A percentile compares a stretch with the other conserved stretches of the same genome.
Conservation (phyloP, 2,113 vertebrate genomes). For the Actenoides lindsayi region DNA sequence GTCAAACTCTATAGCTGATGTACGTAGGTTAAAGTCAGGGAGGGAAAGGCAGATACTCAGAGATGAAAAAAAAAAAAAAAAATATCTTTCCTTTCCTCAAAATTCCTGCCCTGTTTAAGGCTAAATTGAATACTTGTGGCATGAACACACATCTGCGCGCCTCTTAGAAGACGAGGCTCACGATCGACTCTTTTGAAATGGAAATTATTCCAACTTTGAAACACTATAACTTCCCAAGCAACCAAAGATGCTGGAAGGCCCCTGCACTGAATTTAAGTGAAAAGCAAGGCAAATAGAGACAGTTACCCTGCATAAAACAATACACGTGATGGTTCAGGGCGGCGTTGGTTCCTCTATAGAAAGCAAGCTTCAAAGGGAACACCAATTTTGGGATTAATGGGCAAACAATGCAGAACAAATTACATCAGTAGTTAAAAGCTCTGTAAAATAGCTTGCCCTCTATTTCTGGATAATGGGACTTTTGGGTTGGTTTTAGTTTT, state of each 20-base stretch:
- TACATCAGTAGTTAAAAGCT: conserved; percentile 67
- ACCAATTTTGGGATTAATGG: conserved; percentile 62
- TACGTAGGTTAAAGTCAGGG: not conserved
- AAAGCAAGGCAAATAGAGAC: conserved; percentile 34
- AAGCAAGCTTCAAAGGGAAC: conserved; percentile 70
- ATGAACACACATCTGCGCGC: not conserved
- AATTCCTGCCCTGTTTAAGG: not conserved
- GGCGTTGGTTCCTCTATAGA: conserved; percentile 56
- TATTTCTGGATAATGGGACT: not conserved
- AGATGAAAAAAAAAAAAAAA: not conserved
- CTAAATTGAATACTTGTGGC: conserved; percentile 6
- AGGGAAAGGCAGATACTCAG: not conserved
- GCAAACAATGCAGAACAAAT: conserved; percentile 74
- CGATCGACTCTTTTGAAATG: not conserved
- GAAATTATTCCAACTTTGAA: conserved; percentile 27
- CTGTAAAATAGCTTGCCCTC: conserved; percentile 61
- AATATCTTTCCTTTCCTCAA: not conserved
- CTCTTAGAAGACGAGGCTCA: not conserved
- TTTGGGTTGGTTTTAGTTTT: not conserved
- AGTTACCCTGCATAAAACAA: conserved; percentile 27
- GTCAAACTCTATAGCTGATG: not conserved
- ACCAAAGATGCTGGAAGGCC: not conserved
- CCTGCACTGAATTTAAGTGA: not conserved
- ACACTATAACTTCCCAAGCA: not conserved
- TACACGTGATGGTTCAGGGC: conserved; percentile 14